Base-by-base conservation (phyloP, 2,113 vertebrate species). In the Shinisaurus crocodilurus region DNA sequence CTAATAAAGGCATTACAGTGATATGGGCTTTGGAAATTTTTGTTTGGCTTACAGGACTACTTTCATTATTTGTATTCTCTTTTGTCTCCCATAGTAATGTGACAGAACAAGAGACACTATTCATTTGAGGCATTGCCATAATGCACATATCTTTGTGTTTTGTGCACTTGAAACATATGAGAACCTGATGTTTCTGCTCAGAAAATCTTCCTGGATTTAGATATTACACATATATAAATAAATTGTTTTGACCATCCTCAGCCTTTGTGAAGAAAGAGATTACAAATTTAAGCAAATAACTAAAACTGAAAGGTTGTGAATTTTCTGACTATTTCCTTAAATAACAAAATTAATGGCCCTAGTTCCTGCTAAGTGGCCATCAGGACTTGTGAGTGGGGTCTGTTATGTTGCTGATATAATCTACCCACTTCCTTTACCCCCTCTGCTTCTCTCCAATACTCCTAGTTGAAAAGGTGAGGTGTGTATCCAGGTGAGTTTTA, bases 81-180 rank as follows among this genome's bases (percentile, higher is more conserved):
- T n/a, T n/a, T 82, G 45, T 18, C 25, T 77, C 3, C 0, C 0
- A 2, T 76, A 0, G 40, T 37, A 60, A 0, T 63, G 34, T 2
- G 48, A 34, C 45, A 88, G 18, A 70, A 43, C 2, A 2, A 43
- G 82, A 83, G 23, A 40, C 82, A 65, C 1, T 67, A 3, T 54
- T 7, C 27, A 9, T 81, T 40, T 65, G 37, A 83, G 20, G 65
- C 2, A 40, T 27, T 20, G 43, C 25, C 13, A 25, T 83, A 83
- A 65, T 65, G 9, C 37, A 40, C 32, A 81, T 57, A 72, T 74
- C 40, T 43, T 37, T 37, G 34, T 74, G 34, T 37, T 74, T 45
- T 45, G 50, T 60, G 16, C 6, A n/a, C 34, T 57, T 8, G 25
- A 79, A 79, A 50, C 10, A 48, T 32, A 25, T 48, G 76, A 45